A percentile compares a stretch with the other conserved stretches of the same genome.
These are phyloP conservation scores for Pipistrellus kuhlii DNA, from an alignment of 2,797 vertebrate genomes.

Conservation along the genomic window DNA sequence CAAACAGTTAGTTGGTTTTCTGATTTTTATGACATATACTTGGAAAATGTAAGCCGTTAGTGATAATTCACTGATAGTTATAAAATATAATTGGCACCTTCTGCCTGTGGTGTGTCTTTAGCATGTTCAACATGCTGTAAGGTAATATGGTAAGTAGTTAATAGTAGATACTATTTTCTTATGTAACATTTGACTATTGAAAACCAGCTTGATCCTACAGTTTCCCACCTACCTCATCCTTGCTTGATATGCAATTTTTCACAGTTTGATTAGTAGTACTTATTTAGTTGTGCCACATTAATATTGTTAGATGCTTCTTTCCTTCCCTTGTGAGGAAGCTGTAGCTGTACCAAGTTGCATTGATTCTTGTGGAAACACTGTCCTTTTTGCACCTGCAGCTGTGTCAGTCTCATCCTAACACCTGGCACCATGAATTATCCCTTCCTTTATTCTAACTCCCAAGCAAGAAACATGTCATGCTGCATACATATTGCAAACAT, in stretches of 20 bases:
- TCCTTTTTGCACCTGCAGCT: constrained; percentile 93
- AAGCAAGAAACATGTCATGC: constrained; percentile 82
- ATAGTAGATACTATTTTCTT: constrained; percentile 61
- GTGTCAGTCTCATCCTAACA: constrained; percentile 88
- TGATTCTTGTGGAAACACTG: constrained; percentile 87
- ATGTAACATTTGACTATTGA: constrained; percentile 20
- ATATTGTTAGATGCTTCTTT: constrained; percentile 78
- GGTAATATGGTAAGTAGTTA: constrained; percentile 50
- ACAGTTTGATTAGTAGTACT: constrained; percentile 74
- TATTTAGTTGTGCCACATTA: constrained; percentile 77
- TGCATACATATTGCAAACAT: constrained; percentile 77
- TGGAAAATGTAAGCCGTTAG: constrained; percentile 66
- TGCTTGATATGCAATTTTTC: constrained; percentile 43
- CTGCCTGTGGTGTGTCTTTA: constrained; percentile 69
- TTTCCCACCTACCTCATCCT: constrained; percentile 55
- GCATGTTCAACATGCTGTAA: constrained; percentile 20
- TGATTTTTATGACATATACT: constrained; percentile 77
- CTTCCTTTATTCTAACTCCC: constrained; percentile 82
- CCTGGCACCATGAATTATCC: constrained; percentile 88
- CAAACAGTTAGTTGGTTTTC: constrained; percentile 75
- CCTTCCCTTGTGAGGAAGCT: constrained; percentile 83
- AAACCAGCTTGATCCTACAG: neutral
- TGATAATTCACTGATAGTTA: constrained; percentile 73
- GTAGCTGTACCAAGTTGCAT: constrained; percentile 87
- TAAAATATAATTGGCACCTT: constrained; percentile 84